Evolutionary conservation across 2,797 vertebrate species (phyloP).

Genomic region (Pteronotus mesoamericanus): DNA sequence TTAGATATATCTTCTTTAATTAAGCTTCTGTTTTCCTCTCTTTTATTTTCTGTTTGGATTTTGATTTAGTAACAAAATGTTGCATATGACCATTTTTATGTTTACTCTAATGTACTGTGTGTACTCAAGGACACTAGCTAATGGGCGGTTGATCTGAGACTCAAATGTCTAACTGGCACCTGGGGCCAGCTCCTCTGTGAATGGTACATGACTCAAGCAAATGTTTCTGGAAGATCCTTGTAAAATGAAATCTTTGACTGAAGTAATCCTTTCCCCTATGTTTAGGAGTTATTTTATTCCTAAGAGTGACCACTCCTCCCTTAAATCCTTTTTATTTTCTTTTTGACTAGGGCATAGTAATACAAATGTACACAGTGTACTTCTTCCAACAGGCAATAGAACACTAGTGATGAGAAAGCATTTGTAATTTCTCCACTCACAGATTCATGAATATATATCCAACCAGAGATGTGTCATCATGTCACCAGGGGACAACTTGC

Average conservation of each 20-base stretch:
- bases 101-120: neutral
- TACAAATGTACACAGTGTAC: neutral
- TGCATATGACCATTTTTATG: neutral
- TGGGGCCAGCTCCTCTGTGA: neutral
- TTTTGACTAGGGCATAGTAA: neutral
- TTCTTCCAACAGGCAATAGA: conserved; percentile 42
- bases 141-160: neutral
- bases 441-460: neutral
- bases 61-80: conserved; percentile 24
- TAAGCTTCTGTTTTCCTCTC: neutral
- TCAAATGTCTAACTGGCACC: neutral
- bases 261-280: neutral
- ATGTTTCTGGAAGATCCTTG: conserved; percentile 13
- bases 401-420: conserved; percentile 32
- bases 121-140: neutral
- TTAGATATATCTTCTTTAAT: neutral
- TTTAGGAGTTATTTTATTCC: conserved; percentile 7
- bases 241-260: neutral
- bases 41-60: conserved; percentile 20
- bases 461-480: conserved; percentile 26
- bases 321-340: conserved; percentile 9
- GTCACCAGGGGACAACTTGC: neutral
- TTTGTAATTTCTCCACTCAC: conserved; percentile 23
- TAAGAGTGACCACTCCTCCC: neutral
- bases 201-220: conserved; percentile 5